A percentile compares a stretch with the other conserved stretches of the same genome.
Evolutionary conservation across 2,888 invertebrate genomes (phyloP).

Genomic region (Acleris holmiana): DNA sequence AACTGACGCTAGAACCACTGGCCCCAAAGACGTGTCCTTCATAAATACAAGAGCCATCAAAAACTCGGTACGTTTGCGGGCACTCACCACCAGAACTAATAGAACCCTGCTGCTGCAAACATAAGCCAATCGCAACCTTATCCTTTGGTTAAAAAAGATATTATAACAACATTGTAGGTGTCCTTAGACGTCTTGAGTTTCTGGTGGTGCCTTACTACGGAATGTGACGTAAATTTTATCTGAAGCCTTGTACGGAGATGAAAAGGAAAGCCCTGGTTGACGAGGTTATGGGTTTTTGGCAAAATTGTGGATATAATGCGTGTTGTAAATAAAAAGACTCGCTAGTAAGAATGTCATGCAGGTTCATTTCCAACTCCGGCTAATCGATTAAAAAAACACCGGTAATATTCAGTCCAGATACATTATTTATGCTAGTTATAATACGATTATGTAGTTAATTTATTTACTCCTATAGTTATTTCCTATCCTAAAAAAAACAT

Average conservation of each 20-base stretch:
- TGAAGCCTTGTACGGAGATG: constrained; percentile 56
- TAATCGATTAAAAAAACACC: too few species aligned
- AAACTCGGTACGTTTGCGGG: constrained; percentile 32
- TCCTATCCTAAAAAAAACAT: too few species aligned
- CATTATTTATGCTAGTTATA: too few species aligned
- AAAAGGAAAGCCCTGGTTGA: constrained; percentile 59
- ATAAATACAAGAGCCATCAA: constrained; percentile 34
- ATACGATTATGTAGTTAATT: too few species aligned
- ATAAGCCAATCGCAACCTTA: constrained; percentile 21
- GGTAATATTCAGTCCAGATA: too few species aligned
- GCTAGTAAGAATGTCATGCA: too few species aligned
- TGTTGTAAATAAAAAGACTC: background rate
- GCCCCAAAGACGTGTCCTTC: constrained; percentile 30
- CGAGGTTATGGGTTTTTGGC: constrained; percentile 25
- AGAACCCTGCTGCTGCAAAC: background rate
- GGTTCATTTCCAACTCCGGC: too few species aligned
- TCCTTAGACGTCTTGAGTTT: constrained; percentile 4
- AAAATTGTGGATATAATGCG: constrained; percentile 15
- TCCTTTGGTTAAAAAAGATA: background rate
- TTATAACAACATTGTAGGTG: constrained; percentile 1
- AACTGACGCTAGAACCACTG: constrained; percentile 10
- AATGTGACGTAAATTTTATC: constrained; percentile 66
- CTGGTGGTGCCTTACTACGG: constrained; percentile 60
- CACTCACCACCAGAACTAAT: constrained; percentile 1
- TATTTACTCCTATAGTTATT: too few species aligned